Conservation (phyloP, 2,888 invertebrate species). For the Kryphioiulus occultus region DNA sequence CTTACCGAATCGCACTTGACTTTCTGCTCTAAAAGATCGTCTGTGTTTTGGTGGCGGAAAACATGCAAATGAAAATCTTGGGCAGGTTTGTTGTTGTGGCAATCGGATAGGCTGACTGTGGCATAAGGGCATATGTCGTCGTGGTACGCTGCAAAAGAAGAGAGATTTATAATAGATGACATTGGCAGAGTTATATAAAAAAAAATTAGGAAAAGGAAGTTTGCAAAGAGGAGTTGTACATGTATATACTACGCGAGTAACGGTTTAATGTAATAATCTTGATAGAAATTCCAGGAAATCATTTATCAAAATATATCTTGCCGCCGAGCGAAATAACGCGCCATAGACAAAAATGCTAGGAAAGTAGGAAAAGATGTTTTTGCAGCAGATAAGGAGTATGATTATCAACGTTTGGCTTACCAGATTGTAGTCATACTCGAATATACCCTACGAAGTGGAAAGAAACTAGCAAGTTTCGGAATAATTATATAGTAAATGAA, state of each 20-base stretch:
- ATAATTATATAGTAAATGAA: too few species aligned
- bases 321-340: neutral
- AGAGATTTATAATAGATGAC: neutral
- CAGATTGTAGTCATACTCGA: neutral
- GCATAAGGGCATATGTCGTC: constrained; percentile 54
- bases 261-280: constrained; percentile 39
- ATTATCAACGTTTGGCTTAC: neutral
- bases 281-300: constrained; percentile 44
- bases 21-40: constrained; percentile 38
- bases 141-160: constrained; percentile 49
- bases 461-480: too few species aligned
- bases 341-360: neutral
- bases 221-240: constrained; percentile 7
- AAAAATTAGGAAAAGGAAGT: constrained; percentile 39
- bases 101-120: constrained; percentile 53
- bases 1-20: constrained; percentile 42
- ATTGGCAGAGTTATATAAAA: constrained; percentile 10
- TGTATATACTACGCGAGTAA: neutral
- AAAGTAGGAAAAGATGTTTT: neutral
- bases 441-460: too few species aligned
- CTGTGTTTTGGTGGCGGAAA: constrained; percentile 38
- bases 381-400: neutral
- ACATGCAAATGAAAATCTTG: constrained; percentile 48
- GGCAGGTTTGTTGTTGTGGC: constrained; percentile 45
- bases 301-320: constrained; percentile 46